Conservation (phyloP, 2,113 vertebrate species). For the Onychorhynchus coronatus region DNA sequence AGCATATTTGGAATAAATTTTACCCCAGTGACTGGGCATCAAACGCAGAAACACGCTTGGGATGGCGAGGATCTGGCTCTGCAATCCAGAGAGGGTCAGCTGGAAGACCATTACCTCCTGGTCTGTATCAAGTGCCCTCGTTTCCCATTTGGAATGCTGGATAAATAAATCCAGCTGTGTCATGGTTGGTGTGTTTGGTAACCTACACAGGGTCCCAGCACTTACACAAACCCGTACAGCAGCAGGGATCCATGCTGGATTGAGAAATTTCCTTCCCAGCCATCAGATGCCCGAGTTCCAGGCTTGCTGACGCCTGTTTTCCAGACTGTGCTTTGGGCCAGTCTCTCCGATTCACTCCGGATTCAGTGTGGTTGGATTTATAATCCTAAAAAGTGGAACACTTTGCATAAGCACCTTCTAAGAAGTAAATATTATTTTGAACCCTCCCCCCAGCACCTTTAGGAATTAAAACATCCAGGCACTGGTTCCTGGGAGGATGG, state of each 20-base stretch:
- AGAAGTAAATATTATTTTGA: conserved; percentile 51
- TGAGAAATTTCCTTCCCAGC: conserved; percentile 4
- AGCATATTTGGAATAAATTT: not conserved
- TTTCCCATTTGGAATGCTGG: not conserved
- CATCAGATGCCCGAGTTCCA: not conserved
- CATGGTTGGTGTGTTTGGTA: not conserved
- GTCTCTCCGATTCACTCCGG: not conserved
- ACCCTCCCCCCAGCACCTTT: not conserved
- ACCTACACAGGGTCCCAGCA: not conserved
- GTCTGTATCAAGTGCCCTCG: not conserved
- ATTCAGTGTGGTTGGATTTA: conserved; percentile 37
- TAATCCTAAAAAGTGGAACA: conserved; percentile 27
- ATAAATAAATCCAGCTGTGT: not conserved
- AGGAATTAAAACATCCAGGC: conserved; percentile 29
- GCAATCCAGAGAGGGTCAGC: not conserved
- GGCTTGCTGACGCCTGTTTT: not conserved
- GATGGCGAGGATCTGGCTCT: conserved; percentile 20
- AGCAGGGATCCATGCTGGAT: not conserved
- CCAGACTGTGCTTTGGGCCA: not conserved
- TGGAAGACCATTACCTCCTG: not conserved
- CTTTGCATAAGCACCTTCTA: conserved; percentile 53
- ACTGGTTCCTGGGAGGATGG: not conserved
- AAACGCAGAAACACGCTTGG: not conserved
- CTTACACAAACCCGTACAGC: not conserved
- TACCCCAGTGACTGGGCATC: conserved; percentile 29